Percentiles rank a stretch among this genome's conserved stretches.
Evolutionary conservation across 2,113 vertebrate species (phyloP).

Genomic region (Ceratotherium simum): DNA sequence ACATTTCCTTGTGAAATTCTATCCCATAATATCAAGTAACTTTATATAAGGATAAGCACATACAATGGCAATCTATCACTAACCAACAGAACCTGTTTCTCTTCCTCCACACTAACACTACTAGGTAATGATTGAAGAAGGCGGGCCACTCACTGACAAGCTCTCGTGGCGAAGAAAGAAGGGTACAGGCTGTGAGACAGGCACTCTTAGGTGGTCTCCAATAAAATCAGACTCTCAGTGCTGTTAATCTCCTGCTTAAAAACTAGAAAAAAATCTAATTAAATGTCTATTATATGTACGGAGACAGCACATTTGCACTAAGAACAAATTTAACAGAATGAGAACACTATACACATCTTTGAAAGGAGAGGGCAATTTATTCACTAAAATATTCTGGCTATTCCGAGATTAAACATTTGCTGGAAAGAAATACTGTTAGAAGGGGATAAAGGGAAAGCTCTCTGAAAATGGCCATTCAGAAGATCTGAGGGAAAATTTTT

Average conservation of each 20-base stretch:
- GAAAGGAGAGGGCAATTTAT: conserved; percentile 3
- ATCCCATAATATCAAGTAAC: conserved; percentile 48
- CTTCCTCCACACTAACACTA: conserved; percentile 58
- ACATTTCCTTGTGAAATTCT: conserved; percentile 51
- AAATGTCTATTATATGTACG: not conserved
- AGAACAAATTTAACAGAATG: conserved; percentile 33
- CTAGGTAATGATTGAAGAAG: conserved; percentile 42
- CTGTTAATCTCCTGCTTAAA: conserved; percentile 42
- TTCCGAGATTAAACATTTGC: not conserved
- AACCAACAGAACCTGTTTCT: conserved; percentile 80
- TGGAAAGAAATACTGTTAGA: conserved; percentile 7
- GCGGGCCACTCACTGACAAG: conserved; percentile 15
- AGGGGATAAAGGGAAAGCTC: not conserved
- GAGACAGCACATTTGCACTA: not conserved
- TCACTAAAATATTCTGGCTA: not conserved
- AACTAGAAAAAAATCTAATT: conserved; percentile 48
- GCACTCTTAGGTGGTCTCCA: not conserved
- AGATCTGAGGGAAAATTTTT: not conserved
- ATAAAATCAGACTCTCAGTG: conserved; percentile 1
- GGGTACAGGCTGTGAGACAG: not conserved
- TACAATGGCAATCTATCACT: conserved; percentile 63
- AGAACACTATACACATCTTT: not conserved
- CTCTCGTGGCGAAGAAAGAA: not conserved
- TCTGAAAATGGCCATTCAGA: not conserved
- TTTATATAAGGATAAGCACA: conserved; percentile 55